These are phyloP conservation scores for Atta cephalotes DNA, from an alignment of 1,140 invertebrate species.

Conservation along the genomic window DNA sequence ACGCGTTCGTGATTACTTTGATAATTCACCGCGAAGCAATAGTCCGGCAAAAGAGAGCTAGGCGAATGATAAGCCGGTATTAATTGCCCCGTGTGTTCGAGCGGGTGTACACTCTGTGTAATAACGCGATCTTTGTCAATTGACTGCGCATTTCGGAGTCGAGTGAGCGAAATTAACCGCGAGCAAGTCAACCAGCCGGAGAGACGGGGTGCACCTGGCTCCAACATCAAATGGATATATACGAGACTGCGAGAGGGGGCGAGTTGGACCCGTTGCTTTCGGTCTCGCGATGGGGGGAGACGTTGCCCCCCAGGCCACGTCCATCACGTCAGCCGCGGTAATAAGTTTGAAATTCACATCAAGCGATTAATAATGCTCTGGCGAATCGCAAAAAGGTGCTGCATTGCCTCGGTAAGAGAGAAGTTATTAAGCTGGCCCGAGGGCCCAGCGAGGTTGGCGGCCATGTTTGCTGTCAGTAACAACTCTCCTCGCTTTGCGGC, in stretches of 20 bases:
- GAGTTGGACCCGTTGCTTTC: conserved; percentile 43
- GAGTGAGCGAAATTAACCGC: conserved; percentile 56
- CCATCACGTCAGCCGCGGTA: conserved; percentile 80
- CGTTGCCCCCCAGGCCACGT: conserved; percentile 70
- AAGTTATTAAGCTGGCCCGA: conserved; percentile 79
- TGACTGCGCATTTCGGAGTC: conserved; percentile 54
- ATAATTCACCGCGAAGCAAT: conserved; percentile 57
- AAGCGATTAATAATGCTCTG: conserved; percentile 83
- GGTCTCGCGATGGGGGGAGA: conserved; percentile 38
- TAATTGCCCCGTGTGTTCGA: conserved; percentile 48
- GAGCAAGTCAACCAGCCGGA: conserved; percentile 62
- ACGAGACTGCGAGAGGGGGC: conserved; percentile 28
- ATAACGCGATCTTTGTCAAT: conserved; percentile 64
- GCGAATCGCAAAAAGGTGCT: conserved; percentile 81
- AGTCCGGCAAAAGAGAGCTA: conserved; percentile 40
- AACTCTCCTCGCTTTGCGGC: conserved; percentile 77
- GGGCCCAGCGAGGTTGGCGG: conserved; percentile 75
- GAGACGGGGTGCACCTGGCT: conserved; percentile 74
- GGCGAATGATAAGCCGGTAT: conserved; percentile 56
- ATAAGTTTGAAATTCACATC: conserved; percentile 83
- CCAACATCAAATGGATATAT: conserved; percentile 76
- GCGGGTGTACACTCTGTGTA: conserved; percentile 40
- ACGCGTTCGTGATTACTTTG: conserved; percentile 41
- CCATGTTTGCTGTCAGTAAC: conserved; percentile 82
- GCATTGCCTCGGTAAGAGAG: conserved; percentile 72